Evolutionary conservation across 2,113 vertebrate species (phyloP).

Genomic region (Brachyistius frenatus): DNA sequence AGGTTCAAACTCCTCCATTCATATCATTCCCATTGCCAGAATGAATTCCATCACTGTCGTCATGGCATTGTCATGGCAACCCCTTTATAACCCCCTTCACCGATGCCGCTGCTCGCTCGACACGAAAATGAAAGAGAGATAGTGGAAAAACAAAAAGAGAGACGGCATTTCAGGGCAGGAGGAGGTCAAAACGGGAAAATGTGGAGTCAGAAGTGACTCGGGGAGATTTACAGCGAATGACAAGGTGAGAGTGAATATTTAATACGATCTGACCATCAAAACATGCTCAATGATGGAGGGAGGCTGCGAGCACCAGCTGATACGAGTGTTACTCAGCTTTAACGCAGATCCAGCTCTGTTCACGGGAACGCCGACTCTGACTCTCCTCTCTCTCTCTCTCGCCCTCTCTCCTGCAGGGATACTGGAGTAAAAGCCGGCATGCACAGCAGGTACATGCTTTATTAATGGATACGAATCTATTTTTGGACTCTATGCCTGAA

Average conservation of each 20-base stretch:
- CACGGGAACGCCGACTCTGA: conserved; percentile 25
- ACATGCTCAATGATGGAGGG: conserved; percentile 42
- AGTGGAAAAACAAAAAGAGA: background rate
- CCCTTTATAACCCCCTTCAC: conserved; percentile 52
- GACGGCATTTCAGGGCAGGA: conserved; percentile 31
- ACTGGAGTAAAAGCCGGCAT: conserved; percentile 48
- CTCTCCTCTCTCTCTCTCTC: conserved; percentile 12
- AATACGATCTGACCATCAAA: conserved; percentile 53
- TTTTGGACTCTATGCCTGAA: conserved; percentile 59
- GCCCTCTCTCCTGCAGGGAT: conserved; percentile 53
- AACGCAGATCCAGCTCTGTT: conserved; percentile 42
- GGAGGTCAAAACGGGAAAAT: conserved; percentile 29
- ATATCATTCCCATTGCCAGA: conserved; percentile 41
- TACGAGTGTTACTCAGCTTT: conserved; percentile 38
- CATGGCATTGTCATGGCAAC: conserved; percentile 77
- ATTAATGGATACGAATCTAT: conserved; percentile 76
- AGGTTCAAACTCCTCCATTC: conserved; percentile 64
- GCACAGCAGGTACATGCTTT: conserved; percentile 79
- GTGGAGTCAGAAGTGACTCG: conserved; percentile 26
- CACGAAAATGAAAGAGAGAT: conserved; percentile 35
- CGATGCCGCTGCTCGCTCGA: conserved; percentile 65
- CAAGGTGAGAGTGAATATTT: conserved; percentile 54
- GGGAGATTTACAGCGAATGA: conserved; percentile 41
- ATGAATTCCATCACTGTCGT: conserved; percentile 71
- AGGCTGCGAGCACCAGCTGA: conserved; percentile 27